phyloP scores from a whole-genome alignment of 2,888 invertebrate species.

The Glyphotaelius pellucidus region DNA sequence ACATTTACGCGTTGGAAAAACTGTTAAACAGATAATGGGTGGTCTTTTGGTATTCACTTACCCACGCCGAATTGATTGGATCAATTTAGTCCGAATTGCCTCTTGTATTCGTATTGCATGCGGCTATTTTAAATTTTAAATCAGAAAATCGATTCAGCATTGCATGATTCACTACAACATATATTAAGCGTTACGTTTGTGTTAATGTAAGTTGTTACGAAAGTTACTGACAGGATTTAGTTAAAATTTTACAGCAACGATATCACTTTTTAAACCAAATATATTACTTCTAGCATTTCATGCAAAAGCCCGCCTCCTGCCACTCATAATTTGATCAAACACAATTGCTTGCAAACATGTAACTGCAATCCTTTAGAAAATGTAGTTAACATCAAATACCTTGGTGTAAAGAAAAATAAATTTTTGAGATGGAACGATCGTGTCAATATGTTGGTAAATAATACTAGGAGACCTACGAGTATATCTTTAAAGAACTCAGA shows the following conservation, averaged over 20 bases:
- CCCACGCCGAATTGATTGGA: constrained; percentile 3
- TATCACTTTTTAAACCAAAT: too few relatives aligned
- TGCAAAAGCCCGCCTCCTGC: too few relatives aligned
- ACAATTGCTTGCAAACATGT: too few relatives aligned
- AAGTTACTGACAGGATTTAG: neutral
- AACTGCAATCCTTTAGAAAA: too few relatives aligned
- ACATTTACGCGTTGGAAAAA: constrained; percentile 37
- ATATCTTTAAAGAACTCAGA: too few relatives aligned
- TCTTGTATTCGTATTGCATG: neutral
- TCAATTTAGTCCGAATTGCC: neutral
- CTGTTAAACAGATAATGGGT: constrained; percentile 35
- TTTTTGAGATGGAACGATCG: too few relatives aligned
- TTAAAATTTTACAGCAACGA: neutral
- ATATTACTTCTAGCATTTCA: too few relatives aligned
- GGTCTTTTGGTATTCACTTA: constrained; percentile 21
- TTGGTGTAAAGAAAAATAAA: too few relatives aligned
- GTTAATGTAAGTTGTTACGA: neutral
- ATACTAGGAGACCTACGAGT: too few relatives aligned
- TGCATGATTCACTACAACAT: neutral
- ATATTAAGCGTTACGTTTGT: neutral
- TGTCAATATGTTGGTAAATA: too few relatives aligned
- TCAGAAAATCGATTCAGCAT: neutral
- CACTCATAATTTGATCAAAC: too few relatives aligned
- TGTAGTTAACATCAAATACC: too few relatives aligned
- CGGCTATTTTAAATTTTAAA: neutral